phyloP scores from a whole-genome alignment of 2,888 invertebrate genomes.

The Synanthedon myopaeformis region DNA sequence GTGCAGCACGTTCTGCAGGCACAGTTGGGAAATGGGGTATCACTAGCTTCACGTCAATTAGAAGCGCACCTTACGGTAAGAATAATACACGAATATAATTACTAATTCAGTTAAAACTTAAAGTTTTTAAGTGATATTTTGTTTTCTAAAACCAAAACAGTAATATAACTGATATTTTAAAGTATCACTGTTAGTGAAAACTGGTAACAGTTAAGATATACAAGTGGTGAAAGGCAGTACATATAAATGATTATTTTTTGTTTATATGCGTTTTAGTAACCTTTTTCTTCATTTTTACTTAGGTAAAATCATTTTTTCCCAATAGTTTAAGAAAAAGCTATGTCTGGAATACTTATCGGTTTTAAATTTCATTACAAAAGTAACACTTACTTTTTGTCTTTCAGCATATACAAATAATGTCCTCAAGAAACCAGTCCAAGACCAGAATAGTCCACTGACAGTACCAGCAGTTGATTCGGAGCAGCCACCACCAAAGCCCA shows the following conservation, averaged over 20 bases:
- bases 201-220: constrained; percentile 4
- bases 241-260: neutral
- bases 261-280: neutral
- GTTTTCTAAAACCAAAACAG: neutral
- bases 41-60: constrained; percentile 91
- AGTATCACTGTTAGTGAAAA: neutral
- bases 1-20: constrained; percentile 89
- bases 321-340: neutral
- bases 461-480: constrained; percentile 65
- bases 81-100: constrained; percentile 4
- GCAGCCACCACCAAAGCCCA: constrained; percentile 77
- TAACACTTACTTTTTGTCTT: constrained; percentile 16
- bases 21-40: constrained; percentile 95
- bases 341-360: neutral
- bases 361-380: constrained; percentile 1
- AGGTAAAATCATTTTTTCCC: too few species aligned
- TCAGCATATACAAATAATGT: constrained; percentile 54
- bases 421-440: constrained; percentile 61
- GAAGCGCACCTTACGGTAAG: constrained; percentile 81
- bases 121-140: neutral
- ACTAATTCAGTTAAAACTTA: constrained; percentile 2
- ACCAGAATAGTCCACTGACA: constrained; percentile 67
- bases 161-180: neutral
- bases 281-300: too few species aligned
- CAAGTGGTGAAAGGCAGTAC: neutral